Evolutionary conservation across 2,888 invertebrate genomes (phyloP).

Genomic region (Eupithecia dodoneata): DNA sequence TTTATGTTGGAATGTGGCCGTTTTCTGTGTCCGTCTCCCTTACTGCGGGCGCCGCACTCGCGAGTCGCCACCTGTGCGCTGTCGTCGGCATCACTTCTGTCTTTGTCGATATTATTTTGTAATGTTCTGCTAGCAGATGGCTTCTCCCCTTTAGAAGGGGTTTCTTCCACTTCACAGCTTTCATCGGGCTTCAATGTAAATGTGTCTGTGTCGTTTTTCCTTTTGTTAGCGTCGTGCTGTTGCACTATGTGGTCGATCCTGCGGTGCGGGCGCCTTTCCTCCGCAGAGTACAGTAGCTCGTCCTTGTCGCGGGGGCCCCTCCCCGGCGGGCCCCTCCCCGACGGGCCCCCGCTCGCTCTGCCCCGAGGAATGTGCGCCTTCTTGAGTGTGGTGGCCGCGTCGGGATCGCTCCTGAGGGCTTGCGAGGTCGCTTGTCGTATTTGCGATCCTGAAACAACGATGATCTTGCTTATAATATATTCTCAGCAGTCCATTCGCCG

Average conservation of each 20-base stretch:
- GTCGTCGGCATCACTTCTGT: not conserved
- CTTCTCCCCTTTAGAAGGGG: not conserved
- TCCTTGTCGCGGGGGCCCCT: conserved; percentile 57
- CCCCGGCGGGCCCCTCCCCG: not conserved
- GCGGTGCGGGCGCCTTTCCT: conserved; percentile 68
- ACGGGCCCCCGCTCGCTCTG: not conserved
- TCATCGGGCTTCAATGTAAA: not conserved
- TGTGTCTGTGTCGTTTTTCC: not conserved
- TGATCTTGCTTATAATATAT: not conserved
- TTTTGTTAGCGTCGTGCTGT: conserved; percentile 18
- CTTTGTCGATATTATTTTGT: not conserved
- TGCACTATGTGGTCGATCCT: conserved; percentile 45
- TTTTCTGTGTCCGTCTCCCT: conserved; percentile 28
- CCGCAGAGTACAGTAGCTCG: conserved; percentile 76
- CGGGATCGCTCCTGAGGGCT: conserved; percentile 65
- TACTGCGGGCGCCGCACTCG: not conserved
- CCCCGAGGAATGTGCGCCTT: conserved; percentile 56
- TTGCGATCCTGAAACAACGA: conserved; percentile 63
- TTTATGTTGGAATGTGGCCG: conserved; percentile 26
- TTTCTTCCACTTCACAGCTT: not conserved
- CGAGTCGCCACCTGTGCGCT: not conserved
- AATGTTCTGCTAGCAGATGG: not conserved
- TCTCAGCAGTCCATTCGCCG: too few species aligned
- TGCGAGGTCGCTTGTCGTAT: conserved; percentile 73
- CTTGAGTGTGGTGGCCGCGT: conserved; percentile 57